These are phyloP conservation scores for Pitangus sulphuratus DNA, from an alignment of 2,797 vertebrate genomes.

Conservation along the genomic window DNA sequence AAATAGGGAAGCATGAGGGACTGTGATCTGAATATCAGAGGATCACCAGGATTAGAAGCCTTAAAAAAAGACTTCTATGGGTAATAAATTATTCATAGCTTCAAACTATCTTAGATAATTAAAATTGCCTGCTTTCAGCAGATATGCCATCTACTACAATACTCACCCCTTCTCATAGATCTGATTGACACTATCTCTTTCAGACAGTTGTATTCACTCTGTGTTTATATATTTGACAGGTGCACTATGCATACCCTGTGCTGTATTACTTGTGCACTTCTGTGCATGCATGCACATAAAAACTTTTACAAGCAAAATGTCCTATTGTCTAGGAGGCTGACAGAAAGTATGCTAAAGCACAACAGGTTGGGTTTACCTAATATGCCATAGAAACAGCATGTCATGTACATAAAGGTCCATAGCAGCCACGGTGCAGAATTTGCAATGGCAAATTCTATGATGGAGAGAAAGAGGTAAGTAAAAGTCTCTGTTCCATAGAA, in stretches of 20 bases:
- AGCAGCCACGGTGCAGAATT: not conserved
- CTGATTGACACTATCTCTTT: constrained; percentile 68
- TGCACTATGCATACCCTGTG: not conserved
- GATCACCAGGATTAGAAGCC: constrained; percentile 44
- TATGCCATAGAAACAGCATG: not conserved
- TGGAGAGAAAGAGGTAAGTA: not conserved
- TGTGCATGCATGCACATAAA: not conserved
- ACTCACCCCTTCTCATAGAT: constrained; percentile 31
- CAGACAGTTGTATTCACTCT: constrained; percentile 45
- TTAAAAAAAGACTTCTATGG: constrained; percentile 37
- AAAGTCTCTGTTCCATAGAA: not conserved
- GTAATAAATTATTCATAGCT: constrained; percentile 78
- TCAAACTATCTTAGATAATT: constrained; percentile 76
- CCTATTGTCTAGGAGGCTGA: not conserved
- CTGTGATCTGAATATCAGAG: constrained; percentile 69
- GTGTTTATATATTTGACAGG: constrained; percentile 46
- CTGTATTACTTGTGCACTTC: not conserved
- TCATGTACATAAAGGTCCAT: not conserved
- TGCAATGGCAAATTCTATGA: not conserved
- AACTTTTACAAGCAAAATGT: not conserved
- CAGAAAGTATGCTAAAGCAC: not conserved
- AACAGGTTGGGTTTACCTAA: not conserved
- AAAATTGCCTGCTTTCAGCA: constrained; percentile 77
- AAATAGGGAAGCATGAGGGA: constrained; percentile 45
- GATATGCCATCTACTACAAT: constrained; percentile 71